A percentile compares a stretch with the other conserved stretches of the same genome.
phyloP scores from a whole-genome alignment of 2,113 vertebrate genomes.

The Morone chrysops region DNA sequence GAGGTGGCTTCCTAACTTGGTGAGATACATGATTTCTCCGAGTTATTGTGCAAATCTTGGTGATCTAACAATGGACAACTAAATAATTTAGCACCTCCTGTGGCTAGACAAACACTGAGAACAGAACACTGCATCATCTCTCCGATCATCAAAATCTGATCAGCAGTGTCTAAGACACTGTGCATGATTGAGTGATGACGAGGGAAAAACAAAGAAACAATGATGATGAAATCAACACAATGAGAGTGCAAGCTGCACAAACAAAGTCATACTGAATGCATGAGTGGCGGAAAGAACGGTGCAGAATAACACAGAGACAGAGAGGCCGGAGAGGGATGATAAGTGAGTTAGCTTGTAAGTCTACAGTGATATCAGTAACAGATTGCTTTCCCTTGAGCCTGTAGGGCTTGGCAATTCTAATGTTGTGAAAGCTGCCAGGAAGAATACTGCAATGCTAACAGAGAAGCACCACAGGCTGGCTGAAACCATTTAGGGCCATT shows the following conservation, averaged over 20 bases:
- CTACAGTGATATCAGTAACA: constrained; percentile 18
- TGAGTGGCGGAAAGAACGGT: background rate
- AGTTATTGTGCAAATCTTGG: background rate
- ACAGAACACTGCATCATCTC: no score
- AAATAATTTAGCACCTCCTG: background rate
- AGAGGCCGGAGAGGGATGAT: background rate
- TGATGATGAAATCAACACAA: constrained; percentile 16
- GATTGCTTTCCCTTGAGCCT: constrained; percentile 17
- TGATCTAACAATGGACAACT: background rate
- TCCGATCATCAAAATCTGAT: background rate
- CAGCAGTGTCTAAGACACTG: background rate
- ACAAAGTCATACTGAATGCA: background rate
- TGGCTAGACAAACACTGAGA: background rate
- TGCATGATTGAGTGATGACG: background rate
- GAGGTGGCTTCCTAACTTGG: background rate
- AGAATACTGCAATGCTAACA: constrained; percentile 2
- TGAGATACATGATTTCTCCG: background rate
- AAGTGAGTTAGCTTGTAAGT: constrained; percentile 5
- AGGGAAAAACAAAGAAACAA: background rate
- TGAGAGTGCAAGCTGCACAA: background rate
- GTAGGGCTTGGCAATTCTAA: background rate
- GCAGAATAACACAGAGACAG: background rate
- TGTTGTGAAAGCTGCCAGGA: constrained; percentile 20
- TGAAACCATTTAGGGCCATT: background rate
- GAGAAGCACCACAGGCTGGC: constrained; percentile 7